A percentile compares a stretch with the other conserved stretches of the same genome.
These are phyloP conservation scores for Gorsachius magnificus DNA, from an alignment of 2,797 vertebrate genomes.

Conservation along the genomic window DNA sequence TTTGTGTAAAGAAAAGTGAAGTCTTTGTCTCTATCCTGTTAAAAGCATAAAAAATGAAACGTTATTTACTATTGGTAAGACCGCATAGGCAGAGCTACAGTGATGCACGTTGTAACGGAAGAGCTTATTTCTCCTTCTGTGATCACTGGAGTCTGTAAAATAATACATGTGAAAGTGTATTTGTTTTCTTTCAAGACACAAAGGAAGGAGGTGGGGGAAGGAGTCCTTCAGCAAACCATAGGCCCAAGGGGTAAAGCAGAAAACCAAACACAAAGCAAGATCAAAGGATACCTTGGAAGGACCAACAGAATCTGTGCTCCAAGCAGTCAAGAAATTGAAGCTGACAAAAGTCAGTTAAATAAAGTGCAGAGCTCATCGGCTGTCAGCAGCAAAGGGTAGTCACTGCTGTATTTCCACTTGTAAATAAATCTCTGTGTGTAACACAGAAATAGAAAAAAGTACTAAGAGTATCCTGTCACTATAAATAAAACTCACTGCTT, in stretches of 20 bases:
- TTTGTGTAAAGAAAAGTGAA: background rate
- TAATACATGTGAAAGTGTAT: background rate
- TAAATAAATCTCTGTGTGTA: conserved; percentile 62
- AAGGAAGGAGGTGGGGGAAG: background rate
- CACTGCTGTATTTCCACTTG: conserved; percentile 35
- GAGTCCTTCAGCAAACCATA: background rate
- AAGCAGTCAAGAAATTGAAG: conserved; percentile 67
- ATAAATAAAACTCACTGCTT: conserved; percentile 70
- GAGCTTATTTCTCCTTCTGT: background rate
- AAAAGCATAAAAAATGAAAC: background rate
- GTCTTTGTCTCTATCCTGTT: background rate
- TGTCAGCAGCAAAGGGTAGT: conserved; percentile 1
- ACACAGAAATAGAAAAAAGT: conserved; percentile 59
- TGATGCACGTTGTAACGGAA: background rate
- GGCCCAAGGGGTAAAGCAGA: background rate
- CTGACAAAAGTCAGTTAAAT: conserved; percentile 72
- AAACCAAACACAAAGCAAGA: conserved; percentile 28
- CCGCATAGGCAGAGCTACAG: background rate
- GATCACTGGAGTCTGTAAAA: background rate
- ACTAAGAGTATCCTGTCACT: conserved; percentile 71
- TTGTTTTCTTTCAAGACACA: background rate
- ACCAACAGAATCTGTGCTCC: conserved; percentile 45
- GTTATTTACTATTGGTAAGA: background rate
- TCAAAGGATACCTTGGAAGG: conserved; percentile 59
- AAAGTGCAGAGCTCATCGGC: conserved; percentile 55